Base-by-base conservation (phyloP, 2,797 vertebrate genomes). In the Craterocephalus amniculus region DNA sequence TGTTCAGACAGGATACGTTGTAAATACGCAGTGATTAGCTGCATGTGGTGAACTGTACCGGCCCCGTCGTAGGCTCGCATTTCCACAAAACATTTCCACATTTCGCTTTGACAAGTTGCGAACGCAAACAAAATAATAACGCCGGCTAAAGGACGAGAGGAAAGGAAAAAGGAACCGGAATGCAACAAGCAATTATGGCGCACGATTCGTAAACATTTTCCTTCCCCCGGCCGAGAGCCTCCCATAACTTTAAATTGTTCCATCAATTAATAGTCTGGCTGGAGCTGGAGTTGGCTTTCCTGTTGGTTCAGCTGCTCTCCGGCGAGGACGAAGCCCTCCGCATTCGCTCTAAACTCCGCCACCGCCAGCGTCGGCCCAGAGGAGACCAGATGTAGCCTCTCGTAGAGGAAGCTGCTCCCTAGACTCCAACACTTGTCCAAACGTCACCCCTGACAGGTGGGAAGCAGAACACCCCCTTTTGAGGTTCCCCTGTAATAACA, bases 241-340 rank as follows among this genome's bases (percentile, higher is more conserved):
- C 72, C 61, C 78, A 79, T 88, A 69, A 88, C 87, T 89, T 87
- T 61, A 86, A 91, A 92, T 84, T 74, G 84, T 90, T 90, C 84
- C 81, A 88, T 88, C 79, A 88, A 90, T 92, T 84, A 91, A 93
- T 90, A 78, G 86, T 87, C 79, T 72, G 83, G 75, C 75, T 48
- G 56, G 65, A 72, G 75, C 75, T 48, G 56, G 65, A 72, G 76
- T 83, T 80, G 76, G 86, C 74, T 87, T 91, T 92, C 80, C 87
- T 91, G 92, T 94, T 93, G 90, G 81, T 91, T 93, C 91, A 94
- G 93, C 92, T 94, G 93, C 88, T 88, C 75, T 62, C 69, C 75
- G 49, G 74, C 48, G 71, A 88, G 83, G 83, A 90, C 78, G 83
- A 83, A 90, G 85, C 74, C 66, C 76, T 79, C 77, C 86, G 84